Conservation (phyloP, 2,888 invertebrate species). For the Lithodes maja region DNA sequence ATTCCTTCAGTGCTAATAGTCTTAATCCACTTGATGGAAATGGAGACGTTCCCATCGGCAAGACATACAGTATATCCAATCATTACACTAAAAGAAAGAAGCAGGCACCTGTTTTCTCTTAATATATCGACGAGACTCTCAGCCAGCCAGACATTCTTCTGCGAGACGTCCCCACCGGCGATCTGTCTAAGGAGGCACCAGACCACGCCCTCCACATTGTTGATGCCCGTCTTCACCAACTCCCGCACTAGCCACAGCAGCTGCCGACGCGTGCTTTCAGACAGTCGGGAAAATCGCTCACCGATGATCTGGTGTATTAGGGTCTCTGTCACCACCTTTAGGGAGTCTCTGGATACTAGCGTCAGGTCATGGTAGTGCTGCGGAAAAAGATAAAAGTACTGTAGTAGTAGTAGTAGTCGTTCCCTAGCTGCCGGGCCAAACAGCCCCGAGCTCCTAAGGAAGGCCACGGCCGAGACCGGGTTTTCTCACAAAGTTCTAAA, state of each 20-base stretch:
- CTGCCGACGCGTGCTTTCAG: constrained; percentile 87
- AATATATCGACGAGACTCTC: constrained; percentile 94
- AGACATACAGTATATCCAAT: neutral
- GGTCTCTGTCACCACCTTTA: constrained; percentile 84
- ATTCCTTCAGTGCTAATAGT: neutral
- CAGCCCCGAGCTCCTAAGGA: too few relatives aligned
- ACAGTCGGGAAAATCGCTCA: constrained; percentile 91
- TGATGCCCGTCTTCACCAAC: constrained; percentile 88
- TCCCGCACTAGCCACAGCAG: constrained; percentile 87
- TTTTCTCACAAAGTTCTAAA: too few relatives aligned
- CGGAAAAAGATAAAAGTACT: constrained; percentile 61
- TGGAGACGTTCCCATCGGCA: neutral
- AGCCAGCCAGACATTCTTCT: constrained; percentile 89
- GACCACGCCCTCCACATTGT: constrained; percentile 90
- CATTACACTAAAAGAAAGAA: neutral
- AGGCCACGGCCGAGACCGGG: too few relatives aligned
- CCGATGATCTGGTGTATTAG: constrained; percentile 89
- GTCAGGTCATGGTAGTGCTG: constrained; percentile 93
- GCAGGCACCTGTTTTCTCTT: constrained; percentile 82
- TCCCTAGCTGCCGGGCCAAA: too few relatives aligned
- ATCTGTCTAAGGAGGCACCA: constrained; percentile 95
- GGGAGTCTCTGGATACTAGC: constrained; percentile 90
- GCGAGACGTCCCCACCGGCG: constrained; percentile 94
- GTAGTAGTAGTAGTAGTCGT: too few relatives aligned
- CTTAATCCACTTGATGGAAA: neutral